phyloP scores from a whole-genome alignment of 2,888 invertebrate genomes.

The Dasypolia templi region DNA sequence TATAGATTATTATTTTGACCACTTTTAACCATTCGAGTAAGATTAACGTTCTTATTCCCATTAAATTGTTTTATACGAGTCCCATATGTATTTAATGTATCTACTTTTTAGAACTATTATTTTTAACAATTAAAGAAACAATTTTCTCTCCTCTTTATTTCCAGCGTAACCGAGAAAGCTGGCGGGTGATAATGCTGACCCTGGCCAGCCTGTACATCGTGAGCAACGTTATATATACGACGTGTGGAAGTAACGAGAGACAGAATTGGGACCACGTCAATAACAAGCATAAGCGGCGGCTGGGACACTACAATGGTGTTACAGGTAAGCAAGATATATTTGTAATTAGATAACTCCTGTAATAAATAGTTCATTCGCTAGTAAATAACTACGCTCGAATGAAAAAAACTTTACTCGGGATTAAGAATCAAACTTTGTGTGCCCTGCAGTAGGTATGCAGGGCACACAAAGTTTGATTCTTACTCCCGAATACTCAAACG shows the following conservation, averaged over 20 bases:
- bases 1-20: not conserved
- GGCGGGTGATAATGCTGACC: constrained; percentile 93
- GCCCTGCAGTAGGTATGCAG: too few species aligned
- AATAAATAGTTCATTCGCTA: not conserved
- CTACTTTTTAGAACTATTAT: too few species aligned
- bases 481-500: too few species aligned
- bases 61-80: not conserved
- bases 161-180: constrained; percentile 90
- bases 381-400: too few species aligned
- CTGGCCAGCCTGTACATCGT: constrained; percentile 92
- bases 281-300: constrained; percentile 46
- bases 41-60: not conserved
- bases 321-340: constrained; percentile 58
- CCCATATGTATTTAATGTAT: too few species aligned
- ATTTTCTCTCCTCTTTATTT: constrained; percentile 33
- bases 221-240: constrained; percentile 91
- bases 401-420: too few species aligned
- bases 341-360: not conserved
- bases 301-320: constrained; percentile 72
- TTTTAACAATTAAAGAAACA: too few species aligned
- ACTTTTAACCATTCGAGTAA: not conserved
- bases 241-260: constrained; percentile 92
- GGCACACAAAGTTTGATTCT: too few species aligned
- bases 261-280: constrained; percentile 93
- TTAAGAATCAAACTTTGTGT: too few species aligned